These are phyloP conservation scores for Pituophis catenifer DNA, from an alignment of 2,113 vertebrate species.

Conservation along the genomic window DNA sequence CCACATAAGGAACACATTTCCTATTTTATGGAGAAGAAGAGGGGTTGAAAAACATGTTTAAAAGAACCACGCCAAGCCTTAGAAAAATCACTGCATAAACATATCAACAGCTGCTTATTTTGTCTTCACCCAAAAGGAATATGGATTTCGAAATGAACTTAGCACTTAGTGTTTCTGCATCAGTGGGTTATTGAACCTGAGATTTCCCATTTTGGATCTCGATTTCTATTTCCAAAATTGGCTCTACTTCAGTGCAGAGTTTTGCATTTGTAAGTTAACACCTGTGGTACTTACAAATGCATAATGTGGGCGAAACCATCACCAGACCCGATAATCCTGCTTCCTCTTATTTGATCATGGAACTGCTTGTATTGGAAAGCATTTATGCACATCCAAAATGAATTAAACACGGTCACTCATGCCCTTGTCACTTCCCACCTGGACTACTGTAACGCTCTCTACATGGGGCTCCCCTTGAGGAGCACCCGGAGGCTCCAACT, in stretches of 20 bases:
- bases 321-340: neutral
- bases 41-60: neutral
- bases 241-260: neutral
- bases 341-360: neutral
- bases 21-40: neutral
- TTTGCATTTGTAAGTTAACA: neutral
- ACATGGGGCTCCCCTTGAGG: too few species aligned
- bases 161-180: neutral
- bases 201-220: neutral
- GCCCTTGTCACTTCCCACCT: too few species aligned
- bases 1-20: neutral
- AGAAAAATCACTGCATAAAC: neutral
- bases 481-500: too few species aligned
- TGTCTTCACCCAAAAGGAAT: neutral
- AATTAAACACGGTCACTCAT: too few species aligned
- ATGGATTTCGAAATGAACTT: neutral
- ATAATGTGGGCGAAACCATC: neutral
- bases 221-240: neutral
- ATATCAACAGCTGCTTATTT: neutral
- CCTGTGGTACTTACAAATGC: neutral
- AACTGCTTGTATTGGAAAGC: neutral
- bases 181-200: neutral
- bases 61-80: neutral
- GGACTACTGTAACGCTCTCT: too few species aligned
- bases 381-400: neutral